Percentiles rank a stretch among this genome's conserved stretches.
These are phyloP conservation scores for Eciton burchellii DNA, from an alignment of 1,140 invertebrate species.

Conservation along the genomic window DNA sequence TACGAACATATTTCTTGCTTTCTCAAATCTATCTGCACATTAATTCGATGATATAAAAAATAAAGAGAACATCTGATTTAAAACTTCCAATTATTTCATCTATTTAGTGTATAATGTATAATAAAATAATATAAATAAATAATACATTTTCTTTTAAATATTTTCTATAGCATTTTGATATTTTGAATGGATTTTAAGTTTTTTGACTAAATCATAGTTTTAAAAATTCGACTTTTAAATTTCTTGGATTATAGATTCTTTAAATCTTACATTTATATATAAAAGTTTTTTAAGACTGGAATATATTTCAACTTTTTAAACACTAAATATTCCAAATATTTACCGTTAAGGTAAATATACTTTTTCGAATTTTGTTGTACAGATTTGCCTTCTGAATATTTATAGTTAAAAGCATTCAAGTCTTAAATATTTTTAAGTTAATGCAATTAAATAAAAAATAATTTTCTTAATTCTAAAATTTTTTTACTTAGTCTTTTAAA, in stretches of 20 bases:
- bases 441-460: too few species aligned
- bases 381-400: background rate
- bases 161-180: background rate
- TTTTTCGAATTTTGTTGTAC: background rate
- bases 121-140: slow-evolving; percentile 35
- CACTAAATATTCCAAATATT: background rate
- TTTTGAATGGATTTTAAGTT: slow-evolving; percentile 2
- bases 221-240: background rate
- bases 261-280: slow-evolving; percentile 1
- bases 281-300: background rate
- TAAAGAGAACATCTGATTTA: slow-evolving; percentile 6
- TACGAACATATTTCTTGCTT: slow-evolving; percentile 28
- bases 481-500: background rate
- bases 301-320: background rate
- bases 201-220: background rate
- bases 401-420: background rate
- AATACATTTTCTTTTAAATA: background rate
- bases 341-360: background rate
- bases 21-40: slow-evolving; percentile 67
- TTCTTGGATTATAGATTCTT: background rate
- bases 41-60: slow-evolving; percentile 33
- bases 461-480: slow-evolving; percentile 27
- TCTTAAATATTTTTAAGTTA: background rate
- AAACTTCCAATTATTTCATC: slow-evolving; percentile 23
- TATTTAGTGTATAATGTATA: background rate